A percentile compares a stretch with the other conserved stretches of the same genome.
These are phyloP conservation scores for Rhogogaster chlorosoma DNA, from an alignment of 2,888 invertebrate species.

Conservation along the genomic window DNA sequence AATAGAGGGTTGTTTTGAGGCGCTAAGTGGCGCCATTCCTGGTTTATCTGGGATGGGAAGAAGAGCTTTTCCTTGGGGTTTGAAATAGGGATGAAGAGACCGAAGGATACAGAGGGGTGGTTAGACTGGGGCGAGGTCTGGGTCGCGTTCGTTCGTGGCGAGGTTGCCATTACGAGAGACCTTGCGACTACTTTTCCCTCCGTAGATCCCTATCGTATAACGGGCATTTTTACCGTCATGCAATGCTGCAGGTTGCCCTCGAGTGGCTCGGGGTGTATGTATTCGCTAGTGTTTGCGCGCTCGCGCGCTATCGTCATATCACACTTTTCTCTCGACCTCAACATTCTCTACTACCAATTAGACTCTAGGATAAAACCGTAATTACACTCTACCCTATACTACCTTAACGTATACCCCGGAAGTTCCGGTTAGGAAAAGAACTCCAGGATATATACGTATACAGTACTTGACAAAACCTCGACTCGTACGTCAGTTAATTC, in stretches of 20 bases:
- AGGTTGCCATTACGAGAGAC: conserved; percentile 61
- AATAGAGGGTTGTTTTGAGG: conserved; percentile 19
- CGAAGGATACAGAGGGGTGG: neutral
- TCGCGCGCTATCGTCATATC: neutral
- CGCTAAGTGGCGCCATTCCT: conserved; percentile 26
- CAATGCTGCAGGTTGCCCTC: conserved; percentile 55
- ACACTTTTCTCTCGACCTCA: neutral
- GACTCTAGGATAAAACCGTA: neutral
- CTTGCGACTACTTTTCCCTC: conserved; percentile 68
- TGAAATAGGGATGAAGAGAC: neutral
- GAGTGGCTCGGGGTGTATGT: neutral
- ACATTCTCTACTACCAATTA: neutral
- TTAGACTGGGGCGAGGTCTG: conserved; percentile 59
- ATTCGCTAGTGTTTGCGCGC: too few species aligned
- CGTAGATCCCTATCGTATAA: conserved; percentile 52
- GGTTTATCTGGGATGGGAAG: conserved; percentile 15
- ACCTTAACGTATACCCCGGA: neutral
- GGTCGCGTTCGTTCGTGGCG: conserved; percentile 61
- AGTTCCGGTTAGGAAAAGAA: neutral
- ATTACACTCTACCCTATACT: neutral
- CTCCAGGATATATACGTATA: neutral
- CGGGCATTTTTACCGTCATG: conserved; percentile 69
- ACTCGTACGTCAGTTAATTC: too few species aligned
- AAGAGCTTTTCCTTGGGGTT: conserved; percentile 7
- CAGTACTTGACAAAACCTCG: neutral